Base-by-base conservation (phyloP, 1,140 invertebrate genomes). In the Anadara kagoshimensis region DNA sequence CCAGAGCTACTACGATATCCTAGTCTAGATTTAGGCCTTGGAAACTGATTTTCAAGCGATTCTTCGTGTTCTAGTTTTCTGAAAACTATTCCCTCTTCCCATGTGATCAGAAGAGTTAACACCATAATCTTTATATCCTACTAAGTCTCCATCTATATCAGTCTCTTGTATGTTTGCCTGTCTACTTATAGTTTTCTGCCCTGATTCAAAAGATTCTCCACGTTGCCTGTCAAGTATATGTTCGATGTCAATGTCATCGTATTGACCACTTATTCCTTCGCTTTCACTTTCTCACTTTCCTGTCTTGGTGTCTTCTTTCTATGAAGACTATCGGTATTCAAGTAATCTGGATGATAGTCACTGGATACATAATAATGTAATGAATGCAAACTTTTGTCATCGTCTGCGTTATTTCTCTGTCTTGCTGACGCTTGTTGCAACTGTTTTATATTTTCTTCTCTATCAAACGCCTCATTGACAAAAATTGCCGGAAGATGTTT, bases 401-500 rank as follows among this genome's bases (percentile, higher is more conserved):
- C 36, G 45, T n/a, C 53, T n/a, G 11, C 14, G 45, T 20, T 36
- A 11, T 1, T 22, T 18, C 12, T 24, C 24, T 18, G 41, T 43
- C 3, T 36, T 70, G 10, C 26, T 36, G 44, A 57, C 45, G 24
- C 4, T 43, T 41, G n/a, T 44, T 16, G 22, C n/a, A 44, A 18
- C 26, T 49, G 10, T 64, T 10, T 45, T n/a, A 56, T 47, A 5
- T 74, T 71, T 14, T 65, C 29, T 36, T 36, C 29, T 36, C 29
- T 36, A 5, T 81, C 65, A 66, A 76, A 67, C 7, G 81, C 73
- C 7, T 79, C 73, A 61, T 80, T 80, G 18, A 82, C 68, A 49
- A 75, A 75, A 24, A 82, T 73, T 8, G 81, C 62, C 3, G 78
- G 81, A 4, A 82, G 67, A 63, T 83, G 77, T 65, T 83, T 84